Conservation (phyloP, 2,888 invertebrate species). For the Homarus gammarus region DNA sequence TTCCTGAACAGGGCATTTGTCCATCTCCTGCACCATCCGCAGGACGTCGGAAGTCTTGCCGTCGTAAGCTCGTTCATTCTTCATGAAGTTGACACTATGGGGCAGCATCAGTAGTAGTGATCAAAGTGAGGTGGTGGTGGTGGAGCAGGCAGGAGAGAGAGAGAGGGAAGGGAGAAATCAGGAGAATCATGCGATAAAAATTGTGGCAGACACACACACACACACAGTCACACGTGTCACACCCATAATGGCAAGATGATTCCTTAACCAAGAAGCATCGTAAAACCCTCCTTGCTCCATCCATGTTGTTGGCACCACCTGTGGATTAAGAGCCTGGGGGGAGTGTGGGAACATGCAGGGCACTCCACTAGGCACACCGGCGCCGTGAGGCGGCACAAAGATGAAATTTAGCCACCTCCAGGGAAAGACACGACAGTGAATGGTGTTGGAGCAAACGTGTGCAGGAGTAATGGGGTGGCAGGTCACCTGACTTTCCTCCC, state of each 20-base stretch:
- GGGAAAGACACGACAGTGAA: conserved; percentile 21
- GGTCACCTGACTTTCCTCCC: conserved; percentile 60
- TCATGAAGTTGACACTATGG: conserved; percentile 75
- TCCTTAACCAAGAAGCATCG: conserved; percentile 27
- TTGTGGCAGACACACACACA: conserved; percentile 29
- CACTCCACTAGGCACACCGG: conserved; percentile 51
- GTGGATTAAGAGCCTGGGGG: background rate
- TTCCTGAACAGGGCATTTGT: conserved; percentile 88
- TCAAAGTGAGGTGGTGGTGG: conserved; percentile 52
- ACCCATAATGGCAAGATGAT: conserved; percentile 15
- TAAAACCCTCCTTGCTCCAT: conserved; percentile 1
- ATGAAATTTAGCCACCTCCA: conserved; percentile 8
- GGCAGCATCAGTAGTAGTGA: conserved; percentile 32
- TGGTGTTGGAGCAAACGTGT: conserved; percentile 7
- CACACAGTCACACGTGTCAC: conserved; percentile 52
- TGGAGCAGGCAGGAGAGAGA: conserved; percentile 55
- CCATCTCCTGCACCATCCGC: conserved; percentile 93
- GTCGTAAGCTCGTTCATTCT: conserved; percentile 86
- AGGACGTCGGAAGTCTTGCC: conserved; percentile 91
- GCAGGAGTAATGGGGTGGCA: conserved; percentile 27
- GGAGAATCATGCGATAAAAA: conserved; percentile 55
- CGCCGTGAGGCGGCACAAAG: conserved; percentile 19
- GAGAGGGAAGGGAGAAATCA: conserved; percentile 64
- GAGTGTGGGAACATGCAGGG: conserved; percentile 41
- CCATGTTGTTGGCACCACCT: background rate